phyloP scores from a whole-genome alignment of 2,797 vertebrate genomes.

The Lepidocolaptes lacrymiger region DNA sequence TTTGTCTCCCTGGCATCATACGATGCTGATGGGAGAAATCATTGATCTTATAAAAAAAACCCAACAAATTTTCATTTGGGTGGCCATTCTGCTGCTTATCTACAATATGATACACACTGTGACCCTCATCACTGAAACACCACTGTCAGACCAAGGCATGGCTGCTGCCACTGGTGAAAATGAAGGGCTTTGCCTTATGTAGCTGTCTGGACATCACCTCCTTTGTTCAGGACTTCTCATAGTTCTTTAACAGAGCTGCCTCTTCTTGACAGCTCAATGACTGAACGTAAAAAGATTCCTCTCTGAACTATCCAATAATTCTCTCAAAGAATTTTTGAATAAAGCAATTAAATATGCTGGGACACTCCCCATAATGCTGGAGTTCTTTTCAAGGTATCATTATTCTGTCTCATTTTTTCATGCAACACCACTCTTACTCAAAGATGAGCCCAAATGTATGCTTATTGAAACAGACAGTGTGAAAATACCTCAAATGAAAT shows the following conservation, averaged over 20 bases:
- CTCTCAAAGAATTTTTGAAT: neutral
- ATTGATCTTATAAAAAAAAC: neutral
- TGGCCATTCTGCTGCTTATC: neutral
- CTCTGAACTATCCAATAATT: neutral
- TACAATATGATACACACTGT: neutral
- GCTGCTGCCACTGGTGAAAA: neutral
- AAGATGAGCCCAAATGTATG: neutral
- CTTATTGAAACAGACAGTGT: neutral
- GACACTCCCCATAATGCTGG: neutral
- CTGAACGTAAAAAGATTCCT: neutral
- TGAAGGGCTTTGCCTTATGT: neutral
- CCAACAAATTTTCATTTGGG: neutral
- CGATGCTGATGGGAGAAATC: neutral
- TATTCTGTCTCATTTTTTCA: neutral
- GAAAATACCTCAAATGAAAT: neutral
- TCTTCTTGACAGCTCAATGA: neutral
- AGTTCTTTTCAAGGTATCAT: neutral
- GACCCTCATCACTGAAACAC: neutral
- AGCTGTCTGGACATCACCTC: neutral
- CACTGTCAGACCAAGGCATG: neutral
- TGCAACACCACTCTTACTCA: neutral
- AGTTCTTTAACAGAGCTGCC: neutral
- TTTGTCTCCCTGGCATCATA: neutral
- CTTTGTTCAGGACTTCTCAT: neutral
- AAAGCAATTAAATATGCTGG: neutral